These are phyloP conservation scores for Cyclophora albipunctata DNA, from an alignment of 2,888 invertebrate species.

Conservation along the genomic window DNA sequence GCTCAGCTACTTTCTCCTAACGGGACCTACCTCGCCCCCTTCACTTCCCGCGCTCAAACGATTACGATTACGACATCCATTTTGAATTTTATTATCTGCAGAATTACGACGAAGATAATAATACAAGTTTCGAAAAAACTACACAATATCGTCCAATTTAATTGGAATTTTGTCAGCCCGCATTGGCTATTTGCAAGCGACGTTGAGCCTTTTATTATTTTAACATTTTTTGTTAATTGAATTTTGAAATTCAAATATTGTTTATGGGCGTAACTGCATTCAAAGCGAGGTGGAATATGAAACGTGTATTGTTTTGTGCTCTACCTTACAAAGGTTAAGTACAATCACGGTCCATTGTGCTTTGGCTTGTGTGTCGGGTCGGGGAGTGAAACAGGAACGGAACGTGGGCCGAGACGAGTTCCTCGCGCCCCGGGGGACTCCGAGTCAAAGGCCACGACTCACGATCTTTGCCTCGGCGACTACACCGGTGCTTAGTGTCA, in stretches of 20 bases:
- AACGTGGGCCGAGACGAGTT: conserved; percentile 36
- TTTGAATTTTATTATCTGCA: conserved; percentile 55
- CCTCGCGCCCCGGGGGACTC: conserved; percentile 39
- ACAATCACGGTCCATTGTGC: conserved; percentile 11
- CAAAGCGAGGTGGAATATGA: conserved; percentile 5
- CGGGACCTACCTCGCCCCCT: conserved; percentile 51
- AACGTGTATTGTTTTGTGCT: conserved; percentile 8
- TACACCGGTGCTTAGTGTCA: conserved; percentile 30
- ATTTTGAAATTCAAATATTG: conserved; percentile 4
- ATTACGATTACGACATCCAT: conserved; percentile 58
- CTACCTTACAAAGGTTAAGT: conserved; percentile 15
- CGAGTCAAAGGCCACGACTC: conserved; percentile 47
- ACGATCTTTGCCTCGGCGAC: conserved; percentile 38
- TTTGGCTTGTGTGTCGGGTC: conserved; percentile 8
- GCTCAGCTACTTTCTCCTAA: conserved; percentile 73
- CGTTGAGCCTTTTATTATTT: too few species aligned
- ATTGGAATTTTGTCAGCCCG: conserved; percentile 19
- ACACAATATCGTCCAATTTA: conserved; percentile 27
- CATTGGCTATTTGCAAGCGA: not conserved
- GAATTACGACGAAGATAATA: conserved; percentile 43
- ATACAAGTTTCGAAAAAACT: conserved; percentile 45
- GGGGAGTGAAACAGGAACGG: conserved; percentile 17
- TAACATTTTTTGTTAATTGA: conserved; percentile 3
- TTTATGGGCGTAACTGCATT: conserved; percentile 6
- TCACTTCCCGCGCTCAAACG: conserved; percentile 31